A percentile compares a stretch with the other conserved stretches of the same genome.
Evolutionary conservation across 2,113 vertebrate genomes (phyloP).

Genomic region (Alouatta palliata): DNA sequence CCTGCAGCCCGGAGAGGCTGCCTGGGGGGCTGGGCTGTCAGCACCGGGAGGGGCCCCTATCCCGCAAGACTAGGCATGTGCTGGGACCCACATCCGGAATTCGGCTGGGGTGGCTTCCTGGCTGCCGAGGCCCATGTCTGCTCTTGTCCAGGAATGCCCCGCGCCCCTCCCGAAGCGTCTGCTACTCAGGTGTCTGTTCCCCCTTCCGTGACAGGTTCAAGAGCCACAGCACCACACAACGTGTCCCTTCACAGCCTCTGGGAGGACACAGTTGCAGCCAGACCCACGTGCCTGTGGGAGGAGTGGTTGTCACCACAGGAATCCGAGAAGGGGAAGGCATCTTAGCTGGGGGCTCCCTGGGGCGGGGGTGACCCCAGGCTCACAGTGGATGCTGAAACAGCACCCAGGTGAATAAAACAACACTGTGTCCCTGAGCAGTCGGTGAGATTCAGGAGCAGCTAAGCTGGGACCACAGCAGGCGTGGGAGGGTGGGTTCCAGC

Average conservation of each 20-base stretch:
- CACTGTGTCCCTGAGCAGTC: fast-evolving
- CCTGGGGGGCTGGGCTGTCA: constrained; percentile 51
- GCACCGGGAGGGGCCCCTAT: constrained; percentile 33
- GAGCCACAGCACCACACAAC: neutral
- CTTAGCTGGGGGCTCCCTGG: neutral
- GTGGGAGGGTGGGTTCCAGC: no score
- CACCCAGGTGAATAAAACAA: fast-evolving
- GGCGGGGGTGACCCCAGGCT: no score
- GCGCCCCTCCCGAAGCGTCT: neutral
- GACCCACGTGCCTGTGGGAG: neutral
- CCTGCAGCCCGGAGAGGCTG: constrained; percentile 53
- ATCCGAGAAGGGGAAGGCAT: neutral
- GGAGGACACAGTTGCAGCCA: neutral
- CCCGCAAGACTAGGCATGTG: constrained; percentile 70
- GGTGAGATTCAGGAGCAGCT: neutral
- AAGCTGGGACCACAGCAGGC: neutral
- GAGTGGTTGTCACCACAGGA: fast-evolving
- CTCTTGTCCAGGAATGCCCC: constrained; percentile 66
- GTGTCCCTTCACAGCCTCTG: neutral
- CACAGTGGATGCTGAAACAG: fast-evolving
- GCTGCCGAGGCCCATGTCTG: neutral
- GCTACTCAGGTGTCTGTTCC: neutral
- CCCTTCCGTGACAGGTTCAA: neutral
- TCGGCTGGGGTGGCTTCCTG: neutral
- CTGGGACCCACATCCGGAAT: constrained; percentile 58